Conservation (phyloP, 1,140 invertebrate genomes). For the Maniola jurtina region DNA sequence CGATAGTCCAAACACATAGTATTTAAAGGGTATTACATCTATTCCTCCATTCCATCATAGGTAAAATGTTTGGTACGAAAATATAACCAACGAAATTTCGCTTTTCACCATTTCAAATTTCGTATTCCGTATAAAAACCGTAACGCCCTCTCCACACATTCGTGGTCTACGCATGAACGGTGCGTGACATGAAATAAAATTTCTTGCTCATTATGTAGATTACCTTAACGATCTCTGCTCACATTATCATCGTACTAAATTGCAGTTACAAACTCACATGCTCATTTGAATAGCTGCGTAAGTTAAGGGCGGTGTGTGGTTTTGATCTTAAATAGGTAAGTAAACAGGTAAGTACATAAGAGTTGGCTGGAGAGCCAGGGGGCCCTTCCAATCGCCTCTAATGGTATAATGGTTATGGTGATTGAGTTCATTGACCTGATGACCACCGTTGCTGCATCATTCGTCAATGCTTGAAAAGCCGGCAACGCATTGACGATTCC, state of each 20-base stretch:
- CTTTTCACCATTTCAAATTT: not conserved
- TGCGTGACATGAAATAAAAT: conserved; percentile 22
- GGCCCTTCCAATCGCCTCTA: too few relatives aligned
- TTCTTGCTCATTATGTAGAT: conserved; percentile 26
- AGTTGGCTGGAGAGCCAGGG: too few relatives aligned
- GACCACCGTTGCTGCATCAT: too few relatives aligned
- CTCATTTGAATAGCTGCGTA: conserved; percentile 9
- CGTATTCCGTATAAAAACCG: conserved; percentile 2
- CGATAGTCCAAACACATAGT: too few relatives aligned
- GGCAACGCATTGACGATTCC: too few relatives aligned
- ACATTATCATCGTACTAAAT: conserved; percentile 28
- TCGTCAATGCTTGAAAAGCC: too few relatives aligned
- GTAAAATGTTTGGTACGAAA: not conserved
- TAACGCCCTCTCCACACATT: not conserved
- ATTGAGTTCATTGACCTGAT: too few relatives aligned
- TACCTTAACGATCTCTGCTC: conserved; percentile 19
- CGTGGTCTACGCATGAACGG: conserved; percentile 11
- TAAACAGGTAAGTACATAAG: too few relatives aligned
- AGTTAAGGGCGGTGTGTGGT: not conserved
- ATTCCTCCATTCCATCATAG: too few relatives aligned
- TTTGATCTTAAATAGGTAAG: not conserved
- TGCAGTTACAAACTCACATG: conserved; percentile 24
- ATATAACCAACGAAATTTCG: not conserved
- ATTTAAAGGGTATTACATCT: too few relatives aligned
- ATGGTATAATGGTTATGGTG: too few relatives aligned